phyloP scores from a whole-genome alignment of 2,797 vertebrate genomes.

The Fratercula arctica region DNA sequence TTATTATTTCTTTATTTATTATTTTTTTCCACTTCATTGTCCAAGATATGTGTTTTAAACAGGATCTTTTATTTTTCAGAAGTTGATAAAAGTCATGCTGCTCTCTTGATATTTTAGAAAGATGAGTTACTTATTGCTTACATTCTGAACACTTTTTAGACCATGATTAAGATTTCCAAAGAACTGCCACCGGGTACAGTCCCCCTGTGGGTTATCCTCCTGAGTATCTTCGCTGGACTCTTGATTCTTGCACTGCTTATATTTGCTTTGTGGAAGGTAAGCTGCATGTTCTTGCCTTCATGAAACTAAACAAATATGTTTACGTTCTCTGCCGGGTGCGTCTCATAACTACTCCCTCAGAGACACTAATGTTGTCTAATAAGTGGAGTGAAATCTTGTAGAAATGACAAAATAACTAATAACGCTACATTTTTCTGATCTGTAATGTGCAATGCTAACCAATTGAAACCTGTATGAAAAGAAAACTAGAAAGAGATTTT shows the following conservation, averaged over 20 bases:
- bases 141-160: constrained; percentile 75
- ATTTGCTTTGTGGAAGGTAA: constrained; percentile 94
- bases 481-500: not conserved
- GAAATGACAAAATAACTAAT: not conserved
- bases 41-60: not conserved
- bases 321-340: not conserved
- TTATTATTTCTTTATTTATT: not conserved
- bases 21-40: not conserved
- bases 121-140: not conserved
- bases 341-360: not conserved
- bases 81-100: not conserved
- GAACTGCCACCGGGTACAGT: constrained; percentile 83
- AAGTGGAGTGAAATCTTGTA: not conserved
- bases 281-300: not conserved
- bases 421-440: not conserved
- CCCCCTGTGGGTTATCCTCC: constrained; percentile 92
- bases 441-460: rapidly evolving
- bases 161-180: constrained; percentile 89
- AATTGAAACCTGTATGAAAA: not conserved
- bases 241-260: constrained; percentile 93
- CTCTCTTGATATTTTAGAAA: not conserved
- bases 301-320: not conserved
- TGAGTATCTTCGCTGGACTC: constrained; percentile 92
- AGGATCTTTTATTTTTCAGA: not conserved
- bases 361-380: not conserved